Percentiles rank a stretch among this genome's conserved stretches.
Conservation (phyloP, 2,113 vertebrate genomes). For the Ia io region DNA sequence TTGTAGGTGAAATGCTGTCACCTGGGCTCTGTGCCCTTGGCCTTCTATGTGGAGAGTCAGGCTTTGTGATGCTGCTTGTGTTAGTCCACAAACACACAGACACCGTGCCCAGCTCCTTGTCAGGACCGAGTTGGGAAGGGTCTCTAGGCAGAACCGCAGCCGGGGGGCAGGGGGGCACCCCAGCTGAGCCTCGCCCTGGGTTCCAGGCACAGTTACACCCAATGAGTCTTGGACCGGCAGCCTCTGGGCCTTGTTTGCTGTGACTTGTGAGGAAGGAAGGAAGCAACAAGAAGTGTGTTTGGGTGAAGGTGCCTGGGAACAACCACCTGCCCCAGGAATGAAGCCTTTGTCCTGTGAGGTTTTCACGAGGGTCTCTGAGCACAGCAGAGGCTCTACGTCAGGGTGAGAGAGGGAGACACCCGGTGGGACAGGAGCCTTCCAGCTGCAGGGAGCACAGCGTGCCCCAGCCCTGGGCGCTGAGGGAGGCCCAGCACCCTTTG, state of each 20-base stretch:
- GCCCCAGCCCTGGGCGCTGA: not conserved
- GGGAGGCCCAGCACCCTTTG: fast-evolving
- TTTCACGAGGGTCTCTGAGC: not conserved
- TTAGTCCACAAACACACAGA: no score
- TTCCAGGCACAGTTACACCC: not conserved
- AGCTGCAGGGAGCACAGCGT: fast-evolving
- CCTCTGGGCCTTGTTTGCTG: not conserved
- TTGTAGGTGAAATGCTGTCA: not conserved
- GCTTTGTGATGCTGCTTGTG: not conserved
- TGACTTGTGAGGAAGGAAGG: not conserved
- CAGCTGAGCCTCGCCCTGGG: not conserved
- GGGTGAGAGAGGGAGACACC: fast-evolving
- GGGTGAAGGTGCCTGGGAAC: not conserved
- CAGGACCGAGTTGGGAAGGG: not conserved
- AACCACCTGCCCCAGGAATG: not conserved
- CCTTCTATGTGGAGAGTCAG: not conserved
- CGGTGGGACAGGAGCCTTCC: not conserved
- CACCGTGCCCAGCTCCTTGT: not conserved
- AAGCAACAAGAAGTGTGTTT: not conserved
- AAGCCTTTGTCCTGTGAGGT: not conserved
- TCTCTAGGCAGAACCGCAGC: not conserved
- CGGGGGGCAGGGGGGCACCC: no score
- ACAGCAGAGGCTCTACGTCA: not conserved
- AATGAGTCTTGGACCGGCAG: not conserved
- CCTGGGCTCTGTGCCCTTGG: not conserved